Conservation (phyloP, 2,797 vertebrate species). For the Acridotheres tristis region DNA sequence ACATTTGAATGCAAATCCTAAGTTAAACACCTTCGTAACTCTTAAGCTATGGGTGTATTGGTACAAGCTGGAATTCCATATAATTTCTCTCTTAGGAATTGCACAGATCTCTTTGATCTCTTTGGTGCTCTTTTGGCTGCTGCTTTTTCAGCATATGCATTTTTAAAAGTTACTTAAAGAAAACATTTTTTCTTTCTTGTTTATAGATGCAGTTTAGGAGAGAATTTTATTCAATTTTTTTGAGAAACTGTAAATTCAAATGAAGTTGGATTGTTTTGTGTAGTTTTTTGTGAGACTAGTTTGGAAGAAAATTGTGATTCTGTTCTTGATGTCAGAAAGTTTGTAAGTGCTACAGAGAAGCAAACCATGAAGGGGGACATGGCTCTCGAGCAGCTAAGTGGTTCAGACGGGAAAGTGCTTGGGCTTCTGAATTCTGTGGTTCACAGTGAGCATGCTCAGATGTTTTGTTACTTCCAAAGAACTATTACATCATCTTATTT, state of each 20-base stretch:
- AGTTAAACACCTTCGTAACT: not conserved
- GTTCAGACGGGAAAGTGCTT: not conserved
- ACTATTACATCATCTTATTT: slow-evolving; percentile 43
- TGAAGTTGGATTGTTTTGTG: not conserved
- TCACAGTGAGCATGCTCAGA: not conserved
- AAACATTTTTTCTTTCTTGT: not conserved
- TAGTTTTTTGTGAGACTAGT: not conserved
- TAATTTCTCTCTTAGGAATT: not conserved
- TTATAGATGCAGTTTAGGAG: not conserved
- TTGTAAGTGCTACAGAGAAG: not conserved
- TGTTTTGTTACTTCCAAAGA: slow-evolving; percentile 1
- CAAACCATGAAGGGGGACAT: not conserved
- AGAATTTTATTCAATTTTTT: not conserved
- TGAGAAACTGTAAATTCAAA: not conserved
- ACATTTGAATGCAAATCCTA: not conserved
- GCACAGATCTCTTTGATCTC: not conserved
- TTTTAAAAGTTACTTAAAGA: not conserved
- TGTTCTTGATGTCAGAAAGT: not conserved
- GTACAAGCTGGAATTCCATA: not conserved
- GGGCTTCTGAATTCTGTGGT: not conserved
- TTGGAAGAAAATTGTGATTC: not conserved
- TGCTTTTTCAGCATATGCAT: not conserved
- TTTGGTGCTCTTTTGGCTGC: not conserved
- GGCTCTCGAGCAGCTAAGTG: fast-evolving
- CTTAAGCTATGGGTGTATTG: not conserved